Evolutionary conservation across 2,797 vertebrate genomes (phyloP), one percentile per base, ranked within the genome.

Genomic region (Premnoplex brunnescens): DNA sequence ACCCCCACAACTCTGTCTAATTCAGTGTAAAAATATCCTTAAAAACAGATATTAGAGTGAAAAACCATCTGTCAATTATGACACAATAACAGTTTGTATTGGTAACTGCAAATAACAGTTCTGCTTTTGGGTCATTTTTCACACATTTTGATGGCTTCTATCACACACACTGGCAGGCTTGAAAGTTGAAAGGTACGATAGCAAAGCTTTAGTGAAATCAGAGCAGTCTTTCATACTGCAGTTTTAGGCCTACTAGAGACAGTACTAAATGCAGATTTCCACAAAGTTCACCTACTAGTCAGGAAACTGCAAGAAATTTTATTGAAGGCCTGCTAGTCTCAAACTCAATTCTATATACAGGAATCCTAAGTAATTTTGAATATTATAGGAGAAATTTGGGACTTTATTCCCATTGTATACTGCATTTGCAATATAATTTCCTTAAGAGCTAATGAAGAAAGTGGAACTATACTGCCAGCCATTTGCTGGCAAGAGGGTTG

Each of bases 41-140:
- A 95, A 96, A 96, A 97, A 95, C 96, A 97, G 94, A 97, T 97
- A 97, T 94, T 94, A 97, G 44, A 97, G 90, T 91, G 92, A 91
- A 97, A 95, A 97, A 97, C 93, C 95, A 96, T 97, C 95, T 97
- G 96, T 92, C 95, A 96, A 97, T 96, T 95, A 95, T 95, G 95
- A 77, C 96, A 96, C 93, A 97, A 95, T 95, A 96, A 97, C 95
- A 97, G 96, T 97, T 97, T 97, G 96, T 95, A 97, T 97, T 97
- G 95, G 91, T 97, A 96, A 97, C 95, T 93, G 93, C 85, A 97
- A 94, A 64, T 88, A 97, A 95, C 94, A 97, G 95, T 82, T 97
- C 94, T 88, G 92, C 90, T 95, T 96, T 95, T 95, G 96, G 96
- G 96, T 97, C 95, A 97, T 93, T 97, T 97, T 90, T 97, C 96